Evolutionary conservation across 2,888 invertebrate species (phyloP).

Genomic region (Neuroscelio doddi): DNA sequence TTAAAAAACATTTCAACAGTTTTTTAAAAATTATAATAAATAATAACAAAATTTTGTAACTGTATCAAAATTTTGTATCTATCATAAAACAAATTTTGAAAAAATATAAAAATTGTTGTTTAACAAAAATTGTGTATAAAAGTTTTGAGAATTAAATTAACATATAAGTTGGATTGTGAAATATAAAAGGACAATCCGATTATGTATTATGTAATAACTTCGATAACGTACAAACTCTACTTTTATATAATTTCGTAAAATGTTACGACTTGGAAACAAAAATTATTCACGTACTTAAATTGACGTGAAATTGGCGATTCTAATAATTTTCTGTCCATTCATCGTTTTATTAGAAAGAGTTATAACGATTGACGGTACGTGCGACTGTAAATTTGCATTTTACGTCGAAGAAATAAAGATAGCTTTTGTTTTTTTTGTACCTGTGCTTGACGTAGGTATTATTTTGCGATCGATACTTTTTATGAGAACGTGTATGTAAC

Average conservation of each 20-base stretch:
- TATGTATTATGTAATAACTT: background rate
- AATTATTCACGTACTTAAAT: constrained; percentile 17
- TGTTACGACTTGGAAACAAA: constrained; percentile 12
- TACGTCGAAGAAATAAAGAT: constrained; percentile 7
- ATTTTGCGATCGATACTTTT: background rate
- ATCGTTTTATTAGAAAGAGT: constrained; percentile 16
- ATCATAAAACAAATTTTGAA: no score
- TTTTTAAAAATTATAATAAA: no score
- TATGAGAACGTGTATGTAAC: background rate
- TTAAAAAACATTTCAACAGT: no score
- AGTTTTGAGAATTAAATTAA: no score
- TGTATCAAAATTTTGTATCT: no score
- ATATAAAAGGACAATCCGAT: background rate
- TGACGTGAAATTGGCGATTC: background rate
- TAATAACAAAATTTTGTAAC: no score
- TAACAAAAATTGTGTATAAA: no score
- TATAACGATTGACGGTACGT: constrained; percentile 2
- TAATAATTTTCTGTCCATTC: constrained; percentile 16
- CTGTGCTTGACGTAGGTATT: background rate
- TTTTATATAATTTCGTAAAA: constrained; percentile 11
- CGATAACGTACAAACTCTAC: background rate
- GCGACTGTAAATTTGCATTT: background rate
- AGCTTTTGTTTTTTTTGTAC: background rate
- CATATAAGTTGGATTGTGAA: no score
- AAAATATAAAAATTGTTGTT: no score